Conservation (phyloP, 2,797 vertebrate species). For the Chromobotia macracanthus region DNA sequence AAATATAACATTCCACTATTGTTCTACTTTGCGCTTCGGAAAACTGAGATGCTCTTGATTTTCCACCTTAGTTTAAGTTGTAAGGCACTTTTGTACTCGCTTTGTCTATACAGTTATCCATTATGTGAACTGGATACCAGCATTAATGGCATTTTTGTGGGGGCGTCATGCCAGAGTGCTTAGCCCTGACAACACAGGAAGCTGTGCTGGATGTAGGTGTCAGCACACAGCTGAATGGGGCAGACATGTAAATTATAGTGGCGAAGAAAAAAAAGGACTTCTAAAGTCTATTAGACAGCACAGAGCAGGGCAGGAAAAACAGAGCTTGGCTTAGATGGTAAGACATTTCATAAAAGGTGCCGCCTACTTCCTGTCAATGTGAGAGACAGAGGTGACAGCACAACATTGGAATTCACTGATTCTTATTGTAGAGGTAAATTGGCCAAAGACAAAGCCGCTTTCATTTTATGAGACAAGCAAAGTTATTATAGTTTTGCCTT, state of each 20-base stretch:
- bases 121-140: constrained; percentile 22
- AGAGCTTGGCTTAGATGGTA: constrained; percentile 27
- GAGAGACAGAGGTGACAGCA: constrained; percentile 7
- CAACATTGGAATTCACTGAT: background rate
- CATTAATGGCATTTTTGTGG: constrained; percentile 26
- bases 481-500: background rate
- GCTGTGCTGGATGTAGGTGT: constrained; percentile 19
- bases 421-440: too few relatives aligned
- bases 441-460: constrained; percentile 2
- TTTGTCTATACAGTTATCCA: constrained; percentile 18
- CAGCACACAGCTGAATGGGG: constrained; percentile 23
- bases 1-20: background rate
- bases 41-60: background rate
- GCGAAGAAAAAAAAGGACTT: constrained; percentile 8
- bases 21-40: background rate
- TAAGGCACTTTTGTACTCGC: constrained; percentile 4
- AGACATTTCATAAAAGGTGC: constrained; percentile 23
- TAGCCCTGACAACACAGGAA: constrained; percentile 12
- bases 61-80: background rate
- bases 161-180: constrained; percentile 8
- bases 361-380: constrained; percentile 35
- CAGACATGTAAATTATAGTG: constrained; percentile 39
- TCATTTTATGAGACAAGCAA: background rate
- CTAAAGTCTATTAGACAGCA: constrained; percentile 21
- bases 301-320: constrained; percentile 7